Percentiles rank a stretch among this genome's conserved stretches.
phyloP scores from a whole-genome alignment of 2,113 vertebrate species.

The Excalfactoria chinensis region DNA sequence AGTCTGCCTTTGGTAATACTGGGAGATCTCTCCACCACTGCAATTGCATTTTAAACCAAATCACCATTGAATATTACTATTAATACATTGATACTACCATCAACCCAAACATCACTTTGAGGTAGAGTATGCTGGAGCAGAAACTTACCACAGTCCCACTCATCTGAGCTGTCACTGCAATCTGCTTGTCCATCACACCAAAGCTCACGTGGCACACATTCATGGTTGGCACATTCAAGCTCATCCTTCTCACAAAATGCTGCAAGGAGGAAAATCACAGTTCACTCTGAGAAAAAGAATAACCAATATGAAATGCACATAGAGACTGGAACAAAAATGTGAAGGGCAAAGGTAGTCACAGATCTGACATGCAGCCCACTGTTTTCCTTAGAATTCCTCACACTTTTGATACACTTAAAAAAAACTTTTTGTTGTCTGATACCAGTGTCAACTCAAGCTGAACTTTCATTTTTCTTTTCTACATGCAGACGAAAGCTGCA shows the following conservation, averaged over 20 bases:
- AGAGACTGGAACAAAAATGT: background rate
- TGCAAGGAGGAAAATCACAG: slow-evolving; percentile 62
- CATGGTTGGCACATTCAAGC: slow-evolving; percentile 88
- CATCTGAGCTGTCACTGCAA: slow-evolving; percentile 93
- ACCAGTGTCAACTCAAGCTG: background rate
- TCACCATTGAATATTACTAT: background rate
- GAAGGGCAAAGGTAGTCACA: background rate
- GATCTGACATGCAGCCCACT: background rate
- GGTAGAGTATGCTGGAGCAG: accelerated
- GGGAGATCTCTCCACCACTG: background rate
- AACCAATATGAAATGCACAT: background rate
- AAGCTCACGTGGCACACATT: slow-evolving; percentile 86
- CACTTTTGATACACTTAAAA: background rate
- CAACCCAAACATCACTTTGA: background rate
- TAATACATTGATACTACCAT: background rate
- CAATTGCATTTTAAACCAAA: background rate
- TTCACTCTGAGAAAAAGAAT: background rate
- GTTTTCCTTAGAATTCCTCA: background rate
- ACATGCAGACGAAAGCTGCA: background rate
- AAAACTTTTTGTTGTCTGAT: background rate
- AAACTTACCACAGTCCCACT: slow-evolving; percentile 93
- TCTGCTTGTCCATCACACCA: slow-evolving; percentile 93
- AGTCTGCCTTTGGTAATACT: background rate
- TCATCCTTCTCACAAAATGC: slow-evolving; percentile 88
- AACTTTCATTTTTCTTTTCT: background rate